Evolutionary conservation across 2,113 vertebrate species (phyloP).

Genomic region (Pomatostomus ruficeps): DNA sequence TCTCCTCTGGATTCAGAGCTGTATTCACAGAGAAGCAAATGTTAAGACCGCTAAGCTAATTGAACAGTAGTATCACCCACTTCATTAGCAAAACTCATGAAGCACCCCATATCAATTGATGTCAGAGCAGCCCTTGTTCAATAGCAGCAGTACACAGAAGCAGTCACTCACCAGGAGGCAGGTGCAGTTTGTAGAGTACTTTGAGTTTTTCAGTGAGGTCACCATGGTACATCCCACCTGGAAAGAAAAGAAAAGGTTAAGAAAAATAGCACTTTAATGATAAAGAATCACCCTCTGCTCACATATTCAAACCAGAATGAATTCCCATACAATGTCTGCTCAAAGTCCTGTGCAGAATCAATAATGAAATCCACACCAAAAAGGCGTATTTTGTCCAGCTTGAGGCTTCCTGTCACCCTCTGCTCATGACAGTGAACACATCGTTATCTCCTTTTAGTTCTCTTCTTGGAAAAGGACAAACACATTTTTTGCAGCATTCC

Average conservation of each 20-base stretch:
- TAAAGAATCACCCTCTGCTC: not conserved
- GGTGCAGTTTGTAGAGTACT: conserved; percentile 92
- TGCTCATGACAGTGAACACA: not conserved
- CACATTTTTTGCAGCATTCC: not conserved
- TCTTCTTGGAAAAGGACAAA: not conserved
- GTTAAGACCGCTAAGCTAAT: not conserved
- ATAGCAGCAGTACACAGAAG: not conserved
- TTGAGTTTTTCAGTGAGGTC: conserved; percentile 96
- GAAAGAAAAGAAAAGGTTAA: not conserved
- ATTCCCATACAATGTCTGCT: not conserved
- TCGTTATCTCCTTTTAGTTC: not conserved
- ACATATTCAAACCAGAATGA: not conserved
- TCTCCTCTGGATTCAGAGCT: conserved; percentile 90
- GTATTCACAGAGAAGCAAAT: not conserved
- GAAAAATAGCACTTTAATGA: not conserved
- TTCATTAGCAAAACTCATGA: not conserved
- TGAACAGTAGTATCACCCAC: not conserved
- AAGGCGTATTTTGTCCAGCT: not conserved
- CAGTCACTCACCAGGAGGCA: conserved; percentile 84
- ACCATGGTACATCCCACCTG: conserved; percentile 95
- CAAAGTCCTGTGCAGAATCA: not conserved
- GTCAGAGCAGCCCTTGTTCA: not conserved
- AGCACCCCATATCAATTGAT: not conserved
- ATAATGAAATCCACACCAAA: not conserved
- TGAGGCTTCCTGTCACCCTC: not conserved